Conservation (phyloP, 2,888 invertebrate genomes). For the Nudaria mundana region DNA sequence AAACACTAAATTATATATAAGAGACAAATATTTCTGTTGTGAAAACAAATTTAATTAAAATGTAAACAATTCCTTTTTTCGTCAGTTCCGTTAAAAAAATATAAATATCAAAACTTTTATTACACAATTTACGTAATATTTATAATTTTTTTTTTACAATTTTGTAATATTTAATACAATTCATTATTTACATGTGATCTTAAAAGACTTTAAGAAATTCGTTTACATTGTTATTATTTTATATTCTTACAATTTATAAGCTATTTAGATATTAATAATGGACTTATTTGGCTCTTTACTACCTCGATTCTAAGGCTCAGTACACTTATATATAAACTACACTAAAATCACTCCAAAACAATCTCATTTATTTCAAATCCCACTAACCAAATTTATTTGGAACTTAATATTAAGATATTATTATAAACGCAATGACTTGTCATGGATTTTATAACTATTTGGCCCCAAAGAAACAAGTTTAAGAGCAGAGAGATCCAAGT, state of each 20-base stretch:
- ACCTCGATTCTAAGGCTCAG: conserved; percentile 38
- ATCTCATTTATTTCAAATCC: conserved; percentile 38
- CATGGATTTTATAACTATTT: conserved; percentile 76
- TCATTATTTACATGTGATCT: neutral
- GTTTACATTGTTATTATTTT: conserved; percentile 2
- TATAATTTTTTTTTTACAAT: neutral
- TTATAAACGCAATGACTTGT: conserved; percentile 67
- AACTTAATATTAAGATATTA: conserved; percentile 31
- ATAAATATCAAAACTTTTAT: neutral
- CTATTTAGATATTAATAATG: conserved; percentile 26
- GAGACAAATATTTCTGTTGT: conserved; percentile 13
- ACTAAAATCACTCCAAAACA: conserved; percentile 40
- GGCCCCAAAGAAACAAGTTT: conserved; percentile 74
- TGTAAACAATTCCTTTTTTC: neutral
- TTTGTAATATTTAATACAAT: neutral
- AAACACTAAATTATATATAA: conserved; percentile 19
- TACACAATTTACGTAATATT: no score
- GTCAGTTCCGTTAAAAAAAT: neutral
- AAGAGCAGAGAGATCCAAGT: conserved; percentile 61
- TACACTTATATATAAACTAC: conserved; percentile 33
- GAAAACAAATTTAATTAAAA: conserved; percentile 8
- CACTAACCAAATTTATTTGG: conserved; percentile 33
- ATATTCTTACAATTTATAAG: neutral
- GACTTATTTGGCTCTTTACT: conserved; percentile 56
- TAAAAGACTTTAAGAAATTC: neutral